Evolutionary conservation across 2,113 vertebrate genomes (phyloP).

Genomic region (Pavo muticus): DNA sequence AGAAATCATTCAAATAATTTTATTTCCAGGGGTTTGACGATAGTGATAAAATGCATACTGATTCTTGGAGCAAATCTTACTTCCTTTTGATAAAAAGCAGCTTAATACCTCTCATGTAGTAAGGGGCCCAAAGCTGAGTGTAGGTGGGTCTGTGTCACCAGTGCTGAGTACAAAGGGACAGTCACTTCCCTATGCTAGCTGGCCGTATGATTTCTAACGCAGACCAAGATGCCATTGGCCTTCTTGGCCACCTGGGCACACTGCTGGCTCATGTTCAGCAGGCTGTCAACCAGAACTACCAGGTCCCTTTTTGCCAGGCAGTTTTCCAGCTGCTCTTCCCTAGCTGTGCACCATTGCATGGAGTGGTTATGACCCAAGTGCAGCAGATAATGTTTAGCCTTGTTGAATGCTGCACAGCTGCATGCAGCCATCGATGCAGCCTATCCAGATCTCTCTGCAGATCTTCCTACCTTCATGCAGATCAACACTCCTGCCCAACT

Average conservation of each 20-base stretch:
- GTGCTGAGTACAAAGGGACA: background rate
- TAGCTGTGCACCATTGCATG: background rate
- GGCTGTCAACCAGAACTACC: accelerated
- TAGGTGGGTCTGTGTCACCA: background rate
- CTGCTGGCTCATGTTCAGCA: background rate
- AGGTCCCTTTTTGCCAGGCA: background rate
- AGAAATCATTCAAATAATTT: background rate
- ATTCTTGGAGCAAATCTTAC: background rate
- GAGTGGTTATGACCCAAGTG: background rate
- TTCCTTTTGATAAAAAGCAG: background rate
- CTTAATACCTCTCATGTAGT: background rate
- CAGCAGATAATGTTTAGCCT: background rate
- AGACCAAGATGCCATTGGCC: background rate
- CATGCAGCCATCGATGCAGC: background rate
- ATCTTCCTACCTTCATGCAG: background rate
- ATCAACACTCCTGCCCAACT: background rate
- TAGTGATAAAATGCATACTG: background rate
- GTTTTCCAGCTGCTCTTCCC: background rate
- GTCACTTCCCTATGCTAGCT: background rate
- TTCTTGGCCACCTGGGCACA: background rate
- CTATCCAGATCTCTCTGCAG: background rate
- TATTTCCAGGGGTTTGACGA: background rate
- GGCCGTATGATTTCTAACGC: background rate
- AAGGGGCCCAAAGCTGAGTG: background rate
- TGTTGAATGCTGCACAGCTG: background rate